Conservation (phyloP, 1,140 invertebrate genomes). For the Bombus polaris region DNA sequence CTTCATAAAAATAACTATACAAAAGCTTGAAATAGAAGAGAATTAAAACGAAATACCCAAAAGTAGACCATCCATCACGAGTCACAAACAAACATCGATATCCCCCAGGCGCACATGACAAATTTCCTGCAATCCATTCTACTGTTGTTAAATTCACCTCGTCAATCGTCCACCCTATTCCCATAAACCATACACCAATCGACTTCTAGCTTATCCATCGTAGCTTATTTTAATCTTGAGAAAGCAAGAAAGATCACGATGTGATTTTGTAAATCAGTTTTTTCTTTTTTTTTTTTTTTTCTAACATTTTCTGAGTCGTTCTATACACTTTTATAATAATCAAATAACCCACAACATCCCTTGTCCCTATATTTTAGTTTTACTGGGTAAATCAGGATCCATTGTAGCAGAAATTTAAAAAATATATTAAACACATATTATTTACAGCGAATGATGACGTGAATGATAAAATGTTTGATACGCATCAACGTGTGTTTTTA, state of each 20-base stretch:
- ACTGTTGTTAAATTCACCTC: slow-evolving; percentile 15
- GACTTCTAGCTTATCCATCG: not conserved
- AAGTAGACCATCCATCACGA: slow-evolving; percentile 25
- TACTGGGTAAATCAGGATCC: no score
- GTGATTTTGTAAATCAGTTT: not conserved
- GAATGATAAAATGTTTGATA: no score
- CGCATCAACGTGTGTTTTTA: no score
- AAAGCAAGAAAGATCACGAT: not conserved
- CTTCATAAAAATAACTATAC: not conserved
- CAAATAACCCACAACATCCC: no score
- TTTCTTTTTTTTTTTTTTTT: not conserved
- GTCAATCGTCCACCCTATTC: not conserved
- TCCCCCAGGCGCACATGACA: slow-evolving; percentile 3
- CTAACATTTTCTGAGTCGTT: not conserved
- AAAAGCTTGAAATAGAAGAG: not conserved
- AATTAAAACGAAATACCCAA: not conserved
- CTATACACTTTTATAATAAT: no score
- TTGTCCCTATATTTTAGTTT: no score
- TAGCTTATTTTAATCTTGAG: not conserved
- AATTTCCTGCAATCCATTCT: slow-evolving; percentile 12
- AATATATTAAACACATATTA: no score
- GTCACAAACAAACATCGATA: slow-evolving; percentile 26
- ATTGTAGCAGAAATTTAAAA: no score
- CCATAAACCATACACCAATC: not conserved
- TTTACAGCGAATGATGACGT: no score